Base-by-base conservation (phyloP, 2,797 vertebrate genomes). In the Sandelia bainsii region DNA sequence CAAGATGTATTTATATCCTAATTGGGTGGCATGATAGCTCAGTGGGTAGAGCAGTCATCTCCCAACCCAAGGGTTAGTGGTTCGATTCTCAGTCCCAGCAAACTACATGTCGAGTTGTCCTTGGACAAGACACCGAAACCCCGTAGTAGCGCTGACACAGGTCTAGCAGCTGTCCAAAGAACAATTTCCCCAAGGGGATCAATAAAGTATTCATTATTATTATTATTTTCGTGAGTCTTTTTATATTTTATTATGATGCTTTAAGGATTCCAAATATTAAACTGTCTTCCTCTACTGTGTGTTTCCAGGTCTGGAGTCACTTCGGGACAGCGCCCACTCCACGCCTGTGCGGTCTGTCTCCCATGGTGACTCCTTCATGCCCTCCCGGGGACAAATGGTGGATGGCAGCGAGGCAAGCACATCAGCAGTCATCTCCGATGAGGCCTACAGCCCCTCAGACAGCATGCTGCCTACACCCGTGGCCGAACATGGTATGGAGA, bases 321-420 rank as follows among this genome's bases (percentile, higher is more conserved):
- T 99, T 1, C 93, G 97, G 5, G 98, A 99, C 93, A 98, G 97
- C 1, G 97, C 97, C 67, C 97, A 98, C 86, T 99, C 98, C 1
- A 99, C 97, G 0, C 98, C 97, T 0, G 95, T 98, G 77, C 95
- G 96, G 44, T 97, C 96, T 0, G 88, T 97, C 44, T 96, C 96
- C 60, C 95, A 96, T 0, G 87, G 96, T 0, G 96, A 96, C 23
- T 92, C 94, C 76, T 96, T 98, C 74, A 72, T 92, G 68, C 83
- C 92, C 3, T 89, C 92, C 5, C 93, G 95, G 9, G 56, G 94
- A 67, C 76, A 94, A 34, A 77, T 92, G 5, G 93, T 95, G 27
- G 96, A 96, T 86, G 90, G 91, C 6, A 90, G 96, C 42, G 92
- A 95, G 14, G 94, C 96, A 0, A 93, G 96, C 0, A 91, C 96